phyloP scores from a whole-genome alignment of 2,113 vertebrate genomes.

The Columba janthina region DNA sequence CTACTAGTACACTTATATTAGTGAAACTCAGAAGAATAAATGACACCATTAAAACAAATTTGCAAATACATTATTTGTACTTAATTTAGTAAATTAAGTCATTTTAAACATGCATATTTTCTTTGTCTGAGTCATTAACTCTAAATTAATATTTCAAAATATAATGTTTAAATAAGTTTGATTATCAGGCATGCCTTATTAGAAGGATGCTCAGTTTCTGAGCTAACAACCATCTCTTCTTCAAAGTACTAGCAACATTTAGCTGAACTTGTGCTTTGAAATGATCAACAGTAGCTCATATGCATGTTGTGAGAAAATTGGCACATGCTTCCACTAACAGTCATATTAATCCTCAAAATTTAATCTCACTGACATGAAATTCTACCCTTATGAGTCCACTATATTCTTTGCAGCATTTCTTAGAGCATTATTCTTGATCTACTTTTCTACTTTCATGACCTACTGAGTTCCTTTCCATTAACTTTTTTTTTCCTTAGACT shows the following conservation, averaged over 20 bases:
- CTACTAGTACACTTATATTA: not conserved
- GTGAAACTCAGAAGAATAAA: not conserved
- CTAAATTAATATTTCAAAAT: constrained; percentile 4
- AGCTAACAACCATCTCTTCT: not conserved
- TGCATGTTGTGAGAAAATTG: constrained; percentile 2
- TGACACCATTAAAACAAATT: not conserved
- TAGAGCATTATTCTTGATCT: constrained; percentile 21
- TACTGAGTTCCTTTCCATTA: not conserved
- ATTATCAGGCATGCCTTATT: not conserved
- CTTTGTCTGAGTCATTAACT: not conserved
- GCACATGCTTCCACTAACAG: not conserved
- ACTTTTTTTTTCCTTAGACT: not conserved
- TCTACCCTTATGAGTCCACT: not conserved
- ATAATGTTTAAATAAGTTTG: not conserved
- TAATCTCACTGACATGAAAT: not conserved
- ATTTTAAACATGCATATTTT: not conserved
- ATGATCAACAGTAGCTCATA: not conserved
- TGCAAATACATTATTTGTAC: not conserved
- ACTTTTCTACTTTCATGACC: constrained; percentile 23
- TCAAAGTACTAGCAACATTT: not conserved
- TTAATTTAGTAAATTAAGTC: not conserved
- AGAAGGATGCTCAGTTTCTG: not conserved
- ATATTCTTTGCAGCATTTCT: constrained; percentile 21
- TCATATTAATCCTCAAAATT: not conserved
- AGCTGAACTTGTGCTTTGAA: not conserved